phyloP scores from a whole-genome alignment of 1,140 invertebrate genomes.

The Medauroidea extradentata region DNA sequence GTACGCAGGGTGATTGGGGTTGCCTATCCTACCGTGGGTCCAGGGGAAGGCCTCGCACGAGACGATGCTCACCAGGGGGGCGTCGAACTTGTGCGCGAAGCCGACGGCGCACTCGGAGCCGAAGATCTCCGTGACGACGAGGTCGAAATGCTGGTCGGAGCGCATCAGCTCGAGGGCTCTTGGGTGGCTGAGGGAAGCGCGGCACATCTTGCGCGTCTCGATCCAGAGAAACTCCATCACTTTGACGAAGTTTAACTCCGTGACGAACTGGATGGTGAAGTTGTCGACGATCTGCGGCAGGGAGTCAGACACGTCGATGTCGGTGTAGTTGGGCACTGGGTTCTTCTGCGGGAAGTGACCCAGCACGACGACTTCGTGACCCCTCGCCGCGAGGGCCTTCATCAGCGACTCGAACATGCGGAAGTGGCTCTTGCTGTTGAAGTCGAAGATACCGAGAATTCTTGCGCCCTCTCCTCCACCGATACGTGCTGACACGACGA shows the following conservation, averaged over 20 bases:
- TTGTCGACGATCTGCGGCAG: background rate
- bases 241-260: background rate
- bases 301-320: slow-evolving; percentile 33
- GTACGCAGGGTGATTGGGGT: slow-evolving; percentile 28
- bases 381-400: slow-evolving; percentile 48
- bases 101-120: background rate
- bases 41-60: background rate
- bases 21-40: slow-evolving; percentile 9
- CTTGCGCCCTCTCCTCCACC: slow-evolving; percentile 1
- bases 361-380: slow-evolving; percentile 53
- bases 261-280: background rate
- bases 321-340: slow-evolving; percentile 46
- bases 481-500: background rate
- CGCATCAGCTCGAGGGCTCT: too few species aligned
- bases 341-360: slow-evolving; percentile 47
- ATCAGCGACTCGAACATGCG: slow-evolving; percentile 49
- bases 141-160: too few species aligned
- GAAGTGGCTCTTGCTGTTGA: slow-evolving; percentile 51
- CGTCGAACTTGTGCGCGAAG: too few species aligned
- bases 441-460: slow-evolving; percentile 43
- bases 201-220: too few species aligned
- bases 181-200: too few species aligned
- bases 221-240: background rate
- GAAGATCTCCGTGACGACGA: background rate
- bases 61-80: background rate